Evolutionary conservation across 2,888 invertebrate species (phyloP).

Genomic region (Anaspis maculata): DNA sequence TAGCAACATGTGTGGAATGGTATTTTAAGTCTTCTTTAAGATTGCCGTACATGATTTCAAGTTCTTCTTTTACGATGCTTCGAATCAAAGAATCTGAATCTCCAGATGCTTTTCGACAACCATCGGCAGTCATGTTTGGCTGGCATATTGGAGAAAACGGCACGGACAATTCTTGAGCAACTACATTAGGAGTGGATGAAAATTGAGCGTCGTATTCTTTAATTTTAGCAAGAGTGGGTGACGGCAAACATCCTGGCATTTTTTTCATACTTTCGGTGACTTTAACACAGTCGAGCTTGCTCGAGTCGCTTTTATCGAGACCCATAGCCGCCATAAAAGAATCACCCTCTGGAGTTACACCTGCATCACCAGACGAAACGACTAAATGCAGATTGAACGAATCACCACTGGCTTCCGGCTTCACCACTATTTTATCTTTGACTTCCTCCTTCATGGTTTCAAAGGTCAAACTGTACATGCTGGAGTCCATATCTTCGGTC

Average conservation of each 20-base stretch:
- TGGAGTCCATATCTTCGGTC: slow-evolving; percentile 5
- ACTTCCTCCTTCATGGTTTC: not conserved
- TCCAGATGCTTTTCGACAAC: not conserved
- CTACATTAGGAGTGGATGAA: not conserved
- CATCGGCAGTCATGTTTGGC: not conserved
- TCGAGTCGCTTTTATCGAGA: slow-evolving; percentile 11
- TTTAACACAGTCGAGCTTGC: slow-evolving; percentile 1
- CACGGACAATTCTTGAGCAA: not conserved
- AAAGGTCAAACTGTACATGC: not conserved
- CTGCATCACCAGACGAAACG: not conserved
- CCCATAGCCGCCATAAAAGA: slow-evolving; percentile 32
- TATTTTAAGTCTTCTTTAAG: slow-evolving; percentile 22
- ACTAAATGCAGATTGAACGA: not conserved
- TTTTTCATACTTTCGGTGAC: not conserved
- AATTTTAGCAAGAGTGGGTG: not conserved
- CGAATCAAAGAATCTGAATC: slow-evolving; percentile 6
- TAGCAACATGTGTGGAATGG: slow-evolving; percentile 22
- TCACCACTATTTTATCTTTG: not conserved
- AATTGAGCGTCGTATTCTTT: not conserved
- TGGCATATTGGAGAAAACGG: not conserved
- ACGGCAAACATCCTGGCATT: too few relatives aligned
- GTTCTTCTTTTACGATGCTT: slow-evolving; percentile 21
- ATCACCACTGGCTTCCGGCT: not conserved
- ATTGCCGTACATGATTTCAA: slow-evolving; percentile 15
- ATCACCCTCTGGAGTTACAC: slow-evolving; percentile 22